Evolutionary conservation across 2,888 invertebrate species (phyloP).

Genomic region (Sphaerophoria taeniata): DNA sequence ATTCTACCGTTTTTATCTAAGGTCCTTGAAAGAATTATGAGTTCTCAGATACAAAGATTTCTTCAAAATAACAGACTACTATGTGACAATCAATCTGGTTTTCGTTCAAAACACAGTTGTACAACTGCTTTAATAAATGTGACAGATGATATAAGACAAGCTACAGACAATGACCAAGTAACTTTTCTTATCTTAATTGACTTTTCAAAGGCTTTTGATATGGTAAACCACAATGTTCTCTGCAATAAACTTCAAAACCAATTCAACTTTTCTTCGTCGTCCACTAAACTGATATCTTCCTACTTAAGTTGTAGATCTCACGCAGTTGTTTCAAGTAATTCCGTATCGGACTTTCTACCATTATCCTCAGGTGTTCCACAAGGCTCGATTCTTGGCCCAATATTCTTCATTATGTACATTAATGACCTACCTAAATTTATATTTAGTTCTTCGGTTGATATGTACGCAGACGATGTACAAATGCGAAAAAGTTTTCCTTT

Average conservation of each 20-base stretch:
- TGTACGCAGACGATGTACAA: too few species aligned
- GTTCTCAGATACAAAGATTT: constrained; percentile 3
- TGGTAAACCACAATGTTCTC: background rate
- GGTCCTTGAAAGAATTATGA: constrained; percentile 7
- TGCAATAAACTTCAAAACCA: background rate
- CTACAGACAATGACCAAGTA: background rate
- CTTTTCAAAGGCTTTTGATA: constrained; percentile 7
- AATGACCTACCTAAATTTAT: too few species aligned
- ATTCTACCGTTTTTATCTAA: constrained; percentile 9
- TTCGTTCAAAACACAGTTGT: background rate
- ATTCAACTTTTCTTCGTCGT: too few species aligned
- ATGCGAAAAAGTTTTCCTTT: too few species aligned
- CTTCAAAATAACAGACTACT: background rate
- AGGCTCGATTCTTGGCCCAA: too few species aligned
- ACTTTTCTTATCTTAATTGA: constrained; percentile 5
- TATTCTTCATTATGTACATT: too few species aligned
- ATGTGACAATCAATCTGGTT: background rate
- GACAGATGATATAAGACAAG: constrained; percentile 6
- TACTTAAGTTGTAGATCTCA: too few species aligned
- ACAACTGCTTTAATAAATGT: constrained; percentile 7
- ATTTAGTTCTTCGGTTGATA: too few species aligned
- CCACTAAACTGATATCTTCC: too few species aligned
- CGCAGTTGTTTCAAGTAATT: too few species aligned
- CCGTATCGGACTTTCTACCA: too few species aligned
- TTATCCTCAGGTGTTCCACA: too few species aligned